phyloP scores from a whole-genome alignment of 1,140 invertebrate genomes.

The Pseudomyrmex pallidus region DNA sequence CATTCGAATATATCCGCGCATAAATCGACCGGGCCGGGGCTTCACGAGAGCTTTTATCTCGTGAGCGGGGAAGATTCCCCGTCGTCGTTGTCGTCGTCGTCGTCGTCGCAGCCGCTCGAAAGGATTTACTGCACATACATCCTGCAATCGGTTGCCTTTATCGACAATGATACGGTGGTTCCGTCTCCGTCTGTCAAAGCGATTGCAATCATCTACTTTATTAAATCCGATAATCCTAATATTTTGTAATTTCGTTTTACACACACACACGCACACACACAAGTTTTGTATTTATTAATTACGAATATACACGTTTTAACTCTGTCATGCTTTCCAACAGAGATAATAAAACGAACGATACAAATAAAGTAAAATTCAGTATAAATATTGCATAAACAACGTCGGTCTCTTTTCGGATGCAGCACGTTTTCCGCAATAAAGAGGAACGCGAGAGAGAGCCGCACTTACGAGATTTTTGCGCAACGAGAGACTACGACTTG shows the following conservation, averaged over 20 bases:
- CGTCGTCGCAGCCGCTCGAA: slow-evolving; percentile 17
- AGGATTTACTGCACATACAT: slow-evolving; percentile 50
- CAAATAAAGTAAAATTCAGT: too few relatives aligned
- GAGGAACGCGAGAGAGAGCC: background rate
- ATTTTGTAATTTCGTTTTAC: background rate
- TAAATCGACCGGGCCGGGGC: slow-evolving; percentile 67
- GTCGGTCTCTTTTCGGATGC: background rate
- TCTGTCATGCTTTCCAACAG: background rate
- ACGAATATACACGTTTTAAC: background rate
- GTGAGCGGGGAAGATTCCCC: slow-evolving; percentile 53
- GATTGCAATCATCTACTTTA: slow-evolving; percentile 6
- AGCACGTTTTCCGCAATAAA: slow-evolving; percentile 27
- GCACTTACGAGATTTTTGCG: slow-evolving; percentile 8
- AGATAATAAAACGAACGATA: background rate
- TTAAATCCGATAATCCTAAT: background rate
- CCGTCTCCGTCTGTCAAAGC: slow-evolving; percentile 13
- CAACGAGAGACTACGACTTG: slow-evolving; percentile 37
- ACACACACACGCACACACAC: background rate
- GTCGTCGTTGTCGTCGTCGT: background rate
- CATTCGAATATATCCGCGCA: slow-evolving; percentile 73
- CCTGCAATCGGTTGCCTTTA: slow-evolving; percentile 38
- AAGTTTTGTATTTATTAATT: background rate
- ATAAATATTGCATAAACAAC: background rate
- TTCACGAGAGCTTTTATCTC: slow-evolving; percentile 53
- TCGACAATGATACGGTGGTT: slow-evolving; percentile 25